These are phyloP conservation scores for Aepyceros melampus DNA, from an alignment of 2,113 vertebrate genomes.

Conservation along the genomic window DNA sequence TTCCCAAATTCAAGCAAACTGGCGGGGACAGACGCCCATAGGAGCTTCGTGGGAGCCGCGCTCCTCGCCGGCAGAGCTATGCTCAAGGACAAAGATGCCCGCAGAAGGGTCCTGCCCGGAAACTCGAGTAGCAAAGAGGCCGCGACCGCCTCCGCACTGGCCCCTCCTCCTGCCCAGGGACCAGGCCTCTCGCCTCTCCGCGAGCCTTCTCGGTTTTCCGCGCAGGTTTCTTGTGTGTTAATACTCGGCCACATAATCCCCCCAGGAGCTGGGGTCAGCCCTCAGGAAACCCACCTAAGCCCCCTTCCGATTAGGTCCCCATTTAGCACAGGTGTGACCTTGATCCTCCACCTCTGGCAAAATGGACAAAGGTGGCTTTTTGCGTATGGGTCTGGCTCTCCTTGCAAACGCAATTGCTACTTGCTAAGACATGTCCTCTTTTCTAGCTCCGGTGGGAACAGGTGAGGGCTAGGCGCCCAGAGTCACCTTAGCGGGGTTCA, in stretches of 20 bases:
- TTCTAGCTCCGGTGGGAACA: neutral
- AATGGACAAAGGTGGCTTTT: neutral
- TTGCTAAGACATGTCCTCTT: neutral
- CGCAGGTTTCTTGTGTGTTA: neutral
- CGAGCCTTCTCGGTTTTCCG: neutral
- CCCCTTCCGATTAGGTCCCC: neutral
- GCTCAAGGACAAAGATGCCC: neutral
- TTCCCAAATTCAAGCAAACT: neutral
- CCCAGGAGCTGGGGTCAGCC: accelerated
- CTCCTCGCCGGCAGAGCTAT: neutral
- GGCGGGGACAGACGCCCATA: neutral
- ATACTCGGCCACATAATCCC: neutral
- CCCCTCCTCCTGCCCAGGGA: neutral
- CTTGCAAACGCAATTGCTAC: neutral
- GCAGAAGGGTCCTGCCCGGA: neutral
- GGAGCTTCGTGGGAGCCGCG: neutral
- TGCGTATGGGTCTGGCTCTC: neutral
- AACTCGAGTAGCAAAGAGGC: neutral
- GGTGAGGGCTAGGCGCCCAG: neutral
- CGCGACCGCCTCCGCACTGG: accelerated
- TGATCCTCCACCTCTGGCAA: neutral
- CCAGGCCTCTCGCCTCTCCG: neutral
- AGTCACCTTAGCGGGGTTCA: neutral
- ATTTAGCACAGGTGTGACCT: neutral
- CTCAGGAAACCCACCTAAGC: neutral